phyloP scores from a whole-genome alignment of 2,888 invertebrate species.

The Apamea sordens region DNA sequence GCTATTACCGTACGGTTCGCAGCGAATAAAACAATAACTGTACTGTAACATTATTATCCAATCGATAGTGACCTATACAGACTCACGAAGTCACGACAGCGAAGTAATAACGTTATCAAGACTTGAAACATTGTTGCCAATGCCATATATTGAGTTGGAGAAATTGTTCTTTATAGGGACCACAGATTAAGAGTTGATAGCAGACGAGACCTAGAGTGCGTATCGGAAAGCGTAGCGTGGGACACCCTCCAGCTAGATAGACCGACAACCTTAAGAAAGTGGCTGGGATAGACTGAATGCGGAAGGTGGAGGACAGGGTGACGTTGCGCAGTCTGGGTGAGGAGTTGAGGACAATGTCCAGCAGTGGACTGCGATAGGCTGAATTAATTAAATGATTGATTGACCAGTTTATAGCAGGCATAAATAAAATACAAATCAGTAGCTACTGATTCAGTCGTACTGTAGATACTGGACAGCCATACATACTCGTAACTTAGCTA shows the following conservation, averaged over 20 bases:
- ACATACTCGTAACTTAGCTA: too few relatives aligned
- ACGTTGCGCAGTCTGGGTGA: background rate
- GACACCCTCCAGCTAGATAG: background rate
- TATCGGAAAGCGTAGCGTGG: background rate
- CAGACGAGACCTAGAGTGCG: background rate
- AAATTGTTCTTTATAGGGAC: slow-evolving; percentile 46
- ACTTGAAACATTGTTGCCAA: slow-evolving; percentile 49
- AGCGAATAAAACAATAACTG: slow-evolving; percentile 62
- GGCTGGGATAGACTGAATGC: background rate
- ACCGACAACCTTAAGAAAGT: background rate
- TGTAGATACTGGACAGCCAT: too few relatives aligned
- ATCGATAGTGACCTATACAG: slow-evolving; percentile 64
- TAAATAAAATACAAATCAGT: background rate
- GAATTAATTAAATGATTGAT: background rate
- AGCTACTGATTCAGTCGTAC: background rate
- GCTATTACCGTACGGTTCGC: slow-evolving; percentile 29
- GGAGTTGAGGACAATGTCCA: background rate
- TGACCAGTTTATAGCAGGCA: background rate
- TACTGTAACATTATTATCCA: slow-evolving; percentile 47
- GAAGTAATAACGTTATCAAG: slow-evolving; percentile 63
- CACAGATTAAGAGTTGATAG: slow-evolving; percentile 19
- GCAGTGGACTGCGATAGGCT: background rate
- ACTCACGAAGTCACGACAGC: slow-evolving; percentile 66
- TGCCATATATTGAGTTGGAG: slow-evolving; percentile 33
- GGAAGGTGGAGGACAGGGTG: background rate